Conservation (phyloP, 2,113 vertebrate genomes). For the Prunella himalayana region DNA sequence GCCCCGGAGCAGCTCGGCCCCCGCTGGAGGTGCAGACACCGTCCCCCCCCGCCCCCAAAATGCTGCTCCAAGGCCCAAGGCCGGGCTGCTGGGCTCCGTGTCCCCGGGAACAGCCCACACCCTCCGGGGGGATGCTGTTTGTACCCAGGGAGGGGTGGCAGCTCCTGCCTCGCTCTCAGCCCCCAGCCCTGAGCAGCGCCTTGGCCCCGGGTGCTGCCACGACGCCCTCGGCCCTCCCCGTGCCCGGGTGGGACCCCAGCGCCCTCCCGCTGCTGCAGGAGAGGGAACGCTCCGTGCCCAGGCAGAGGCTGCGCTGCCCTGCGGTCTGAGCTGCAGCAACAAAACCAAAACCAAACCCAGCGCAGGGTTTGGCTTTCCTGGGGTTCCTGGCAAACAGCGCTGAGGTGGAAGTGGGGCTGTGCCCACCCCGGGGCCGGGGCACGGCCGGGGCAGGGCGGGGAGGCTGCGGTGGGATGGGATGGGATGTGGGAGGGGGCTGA, state of each 20-base stretch:
- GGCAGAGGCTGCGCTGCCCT: background rate
- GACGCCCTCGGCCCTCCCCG: accelerated
- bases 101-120: background rate
- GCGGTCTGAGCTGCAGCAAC: background rate
- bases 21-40: background rate
- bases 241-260: accelerated
- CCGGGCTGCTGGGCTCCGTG: background rate
- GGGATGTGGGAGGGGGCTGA: no score
- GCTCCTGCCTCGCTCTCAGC: background rate
- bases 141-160: background rate
- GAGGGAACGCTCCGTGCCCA: background rate
- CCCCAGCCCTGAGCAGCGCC: background rate
- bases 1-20: background rate
- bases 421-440: background rate
- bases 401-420: accelerated
- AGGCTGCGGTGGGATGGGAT: no score
- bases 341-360: no score
- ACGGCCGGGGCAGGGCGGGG: background rate
- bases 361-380: accelerated
- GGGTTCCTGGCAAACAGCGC: background rate
- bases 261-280: background rate
- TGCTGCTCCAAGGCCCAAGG: background rate
- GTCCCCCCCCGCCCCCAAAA: background rate
- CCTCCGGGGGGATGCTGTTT: background rate
- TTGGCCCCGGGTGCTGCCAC: background rate